Evolutionary conservation across 2,797 vertebrate species (phyloP).

Genomic region (Pipistrellus pipistrellus): DNA sequence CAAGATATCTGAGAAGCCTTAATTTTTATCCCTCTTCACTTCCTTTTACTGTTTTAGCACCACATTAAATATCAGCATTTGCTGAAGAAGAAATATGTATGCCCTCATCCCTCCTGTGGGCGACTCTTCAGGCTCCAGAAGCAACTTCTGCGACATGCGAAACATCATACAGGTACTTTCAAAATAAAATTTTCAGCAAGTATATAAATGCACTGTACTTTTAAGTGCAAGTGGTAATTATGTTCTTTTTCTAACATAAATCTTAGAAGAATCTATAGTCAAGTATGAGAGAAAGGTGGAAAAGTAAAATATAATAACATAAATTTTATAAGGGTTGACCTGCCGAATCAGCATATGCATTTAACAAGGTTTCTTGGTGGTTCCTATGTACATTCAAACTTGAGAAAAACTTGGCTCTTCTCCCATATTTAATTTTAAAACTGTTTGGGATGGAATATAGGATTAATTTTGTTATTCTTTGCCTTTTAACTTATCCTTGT

Average conservation of each 20-base stretch:
- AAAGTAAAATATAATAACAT: conserved; percentile 37
- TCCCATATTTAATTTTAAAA: conserved; percentile 2
- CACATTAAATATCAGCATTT: conserved; percentile 99
- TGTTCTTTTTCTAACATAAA: background rate
- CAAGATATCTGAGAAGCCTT: background rate
- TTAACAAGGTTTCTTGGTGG: background rate
- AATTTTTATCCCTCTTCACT: background rate
- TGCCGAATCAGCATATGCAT: background rate
- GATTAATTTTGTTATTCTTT: background rate
- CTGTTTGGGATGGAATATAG: background rate
- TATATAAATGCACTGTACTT: background rate
- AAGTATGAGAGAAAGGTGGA: background rate
- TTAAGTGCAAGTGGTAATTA: background rate
- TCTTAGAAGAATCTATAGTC: background rate
- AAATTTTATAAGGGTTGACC: background rate
- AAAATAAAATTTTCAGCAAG: background rate
- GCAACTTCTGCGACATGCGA: conserved; percentile 97
- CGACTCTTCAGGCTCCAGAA: conserved; percentile 98
- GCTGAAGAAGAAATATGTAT: conserved; percentile 99
- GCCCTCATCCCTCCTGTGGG: conserved; percentile 97
- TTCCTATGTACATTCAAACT: background rate
- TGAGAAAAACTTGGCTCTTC: background rate
- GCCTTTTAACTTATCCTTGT: background rate
- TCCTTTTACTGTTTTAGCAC: conserved; percentile 89
- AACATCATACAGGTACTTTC: conserved; percentile 97